Evolutionary conservation across 1,140 invertebrate genomes (phyloP).

Genomic region (Drosophila asahinai): DNA sequence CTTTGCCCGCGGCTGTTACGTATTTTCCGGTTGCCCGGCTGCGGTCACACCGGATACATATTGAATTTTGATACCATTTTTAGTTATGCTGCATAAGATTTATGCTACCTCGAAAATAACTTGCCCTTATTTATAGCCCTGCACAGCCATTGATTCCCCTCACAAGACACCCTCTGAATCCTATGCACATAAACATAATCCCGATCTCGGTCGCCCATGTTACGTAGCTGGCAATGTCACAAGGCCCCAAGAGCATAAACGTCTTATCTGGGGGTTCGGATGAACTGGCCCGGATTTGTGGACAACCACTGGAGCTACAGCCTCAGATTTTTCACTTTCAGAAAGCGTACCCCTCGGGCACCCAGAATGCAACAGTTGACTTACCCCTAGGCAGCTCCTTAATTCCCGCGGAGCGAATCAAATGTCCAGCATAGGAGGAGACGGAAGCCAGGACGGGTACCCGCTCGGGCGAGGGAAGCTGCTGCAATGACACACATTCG

Average conservation of each 20-base stretch:
- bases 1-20: background rate
- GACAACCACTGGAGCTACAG: background rate
- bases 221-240: slow-evolving; percentile 41
- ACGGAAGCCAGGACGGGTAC: slow-evolving; percentile 28
- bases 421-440: slow-evolving; percentile 18
- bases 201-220: background rate
- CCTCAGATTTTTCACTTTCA: slow-evolving; percentile 4
- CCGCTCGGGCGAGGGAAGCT: background rate
- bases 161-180: background rate
- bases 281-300: slow-evolving; percentile 8
- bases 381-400: slow-evolving; percentile 13
- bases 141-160: background rate
- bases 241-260: slow-evolving; percentile 23
- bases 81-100: slow-evolving; percentile 64
- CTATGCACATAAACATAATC: background rate
- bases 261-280: slow-evolving; percentile 25
- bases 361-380: slow-evolving; percentile 22
- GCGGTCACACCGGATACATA: slow-evolving; percentile 50
- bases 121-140: slow-evolving; percentile 9
- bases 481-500: slow-evolving; percentile 6
- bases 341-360: background rate
- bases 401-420: slow-evolving; percentile 7
- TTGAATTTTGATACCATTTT: slow-evolving; percentile 80
- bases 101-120: slow-evolving; percentile 44
- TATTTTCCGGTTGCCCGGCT: background rate